Percentiles rank a stretch among this genome's conserved stretches.
Conservation (phyloP, 1,140 invertebrate species). For the Orchesella cincta region DNA sequence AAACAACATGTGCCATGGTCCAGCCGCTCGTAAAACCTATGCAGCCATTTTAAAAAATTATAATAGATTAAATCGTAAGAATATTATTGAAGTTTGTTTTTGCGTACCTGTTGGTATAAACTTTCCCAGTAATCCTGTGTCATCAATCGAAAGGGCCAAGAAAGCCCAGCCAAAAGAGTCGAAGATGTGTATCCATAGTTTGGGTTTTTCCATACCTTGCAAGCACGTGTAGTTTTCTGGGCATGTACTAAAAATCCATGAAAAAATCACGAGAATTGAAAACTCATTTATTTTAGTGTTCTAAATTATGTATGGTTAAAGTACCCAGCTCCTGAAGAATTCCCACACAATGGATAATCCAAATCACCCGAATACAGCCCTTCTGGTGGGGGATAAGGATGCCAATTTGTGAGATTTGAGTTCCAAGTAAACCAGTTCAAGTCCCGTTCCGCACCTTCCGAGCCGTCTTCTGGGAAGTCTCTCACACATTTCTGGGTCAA, state of each 20-base stretch:
- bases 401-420: conserved; percentile 21
- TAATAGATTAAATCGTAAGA: no score
- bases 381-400: conserved; percentile 68
- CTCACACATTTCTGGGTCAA: conserved; percentile 94
- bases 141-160: conserved; percentile 80
- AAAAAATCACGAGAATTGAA: not conserved
- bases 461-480: conserved; percentile 79
- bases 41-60: conserved; percentile 45
- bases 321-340: conserved; percentile 85
- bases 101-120: conserved; percentile 87
- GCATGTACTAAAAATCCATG: conserved; percentile 51
- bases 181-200: conserved; percentile 64
- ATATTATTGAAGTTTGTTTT: not conserved
- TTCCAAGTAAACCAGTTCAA: conserved; percentile 17
- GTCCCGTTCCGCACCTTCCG: conserved; percentile 63
- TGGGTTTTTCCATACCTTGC: conserved; percentile 61
- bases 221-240: conserved; percentile 59
- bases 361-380: conserved; percentile 77
- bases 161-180: conserved; percentile 63
- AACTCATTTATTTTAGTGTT: no score
- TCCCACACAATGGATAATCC: conserved; percentile 79
- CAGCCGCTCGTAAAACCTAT: conserved; percentile 85
- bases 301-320: no score
- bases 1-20: conserved; percentile 95
- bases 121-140: conserved; percentile 99